Conservation (phyloP, 2,888 invertebrate genomes). For the Galeopsomyia nigrocyanea region DNA sequence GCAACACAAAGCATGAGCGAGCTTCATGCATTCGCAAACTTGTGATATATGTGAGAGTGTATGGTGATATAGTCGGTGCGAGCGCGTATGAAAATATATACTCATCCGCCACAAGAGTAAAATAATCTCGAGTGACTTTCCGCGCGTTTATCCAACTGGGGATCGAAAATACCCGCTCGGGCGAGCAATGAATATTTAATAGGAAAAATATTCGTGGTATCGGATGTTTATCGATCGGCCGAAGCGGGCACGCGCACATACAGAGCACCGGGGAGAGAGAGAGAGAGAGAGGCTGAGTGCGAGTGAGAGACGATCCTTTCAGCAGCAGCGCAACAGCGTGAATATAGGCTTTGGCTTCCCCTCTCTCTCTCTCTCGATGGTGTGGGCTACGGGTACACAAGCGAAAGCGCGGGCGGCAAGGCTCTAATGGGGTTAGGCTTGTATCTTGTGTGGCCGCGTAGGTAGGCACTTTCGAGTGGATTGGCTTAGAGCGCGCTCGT, state of each 20-base stretch:
- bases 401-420: background rate
- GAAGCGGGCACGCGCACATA: background rate
- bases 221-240: slow-evolving; percentile 23
- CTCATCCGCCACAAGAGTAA: too few relatives aligned
- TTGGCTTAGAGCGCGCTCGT: too few relatives aligned
- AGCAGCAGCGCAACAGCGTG: too few relatives aligned
- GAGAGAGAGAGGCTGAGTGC: too few relatives aligned
- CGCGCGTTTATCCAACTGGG: background rate
- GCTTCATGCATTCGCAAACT: too few relatives aligned
- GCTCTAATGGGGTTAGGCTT: slow-evolving; percentile 16
- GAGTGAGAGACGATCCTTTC: slow-evolving; percentile 20
- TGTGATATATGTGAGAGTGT: slow-evolving; percentile 9
- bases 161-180: slow-evolving; percentile 21
- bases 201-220: slow-evolving; percentile 22
- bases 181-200: slow-evolving; percentile 32
- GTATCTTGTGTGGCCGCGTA: too few relatives aligned
- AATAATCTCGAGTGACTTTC: too few relatives aligned
- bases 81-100: background rate
- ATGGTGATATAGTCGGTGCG: too few relatives aligned
- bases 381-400: too few relatives aligned
- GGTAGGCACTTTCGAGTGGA: too few relatives aligned
- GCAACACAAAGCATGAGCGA: too few relatives aligned
- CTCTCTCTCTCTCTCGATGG: background rate
- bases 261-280: background rate
- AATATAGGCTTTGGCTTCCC: slow-evolving; percentile 3